Percentiles rank a stretch among this genome's conserved stretches.
These are phyloP conservation scores for Troglohyphantes excavatus DNA, from an alignment of 2,888 invertebrate genomes.

Conservation along the genomic window DNA sequence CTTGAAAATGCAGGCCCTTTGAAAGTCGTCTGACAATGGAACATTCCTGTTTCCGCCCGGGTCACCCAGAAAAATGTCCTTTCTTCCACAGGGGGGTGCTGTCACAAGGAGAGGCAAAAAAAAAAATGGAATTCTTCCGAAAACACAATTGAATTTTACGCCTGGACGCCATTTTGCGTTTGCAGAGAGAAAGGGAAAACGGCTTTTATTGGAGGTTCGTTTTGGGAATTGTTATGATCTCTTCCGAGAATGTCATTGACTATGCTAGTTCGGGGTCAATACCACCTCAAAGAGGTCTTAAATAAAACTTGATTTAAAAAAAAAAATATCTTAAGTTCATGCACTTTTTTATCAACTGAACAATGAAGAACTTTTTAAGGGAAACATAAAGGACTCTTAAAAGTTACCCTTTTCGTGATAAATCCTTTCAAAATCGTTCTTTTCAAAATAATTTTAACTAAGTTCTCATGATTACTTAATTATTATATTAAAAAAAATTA, in stretches of 20 bases:
- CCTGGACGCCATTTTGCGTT: conserved; percentile 27
- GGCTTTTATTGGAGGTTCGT: conserved; percentile 1
- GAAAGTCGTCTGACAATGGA: conserved; percentile 12
- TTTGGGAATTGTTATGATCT: conserved; percentile 8
- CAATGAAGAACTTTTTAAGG: too few relatives aligned
- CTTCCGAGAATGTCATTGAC: conserved; percentile 33
- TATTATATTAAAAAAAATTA: too few relatives aligned
- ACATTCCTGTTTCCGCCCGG: conserved; percentile 23
- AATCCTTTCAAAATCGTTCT: too few relatives aligned
- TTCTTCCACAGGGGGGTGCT: neutral
- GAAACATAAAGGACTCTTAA: too few relatives aligned
- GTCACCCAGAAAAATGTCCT: conserved; percentile 43
- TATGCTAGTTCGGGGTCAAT: conserved; percentile 19
- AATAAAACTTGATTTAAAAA: neutral
- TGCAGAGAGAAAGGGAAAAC: neutral
- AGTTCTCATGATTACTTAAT: too few relatives aligned
- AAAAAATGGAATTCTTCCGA: conserved; percentile 47
- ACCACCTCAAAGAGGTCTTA: neutral
- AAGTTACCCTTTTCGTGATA: too few relatives aligned
- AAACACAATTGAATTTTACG: conserved; percentile 56
- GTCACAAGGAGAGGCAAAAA: neutral
- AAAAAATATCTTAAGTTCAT: neutral
- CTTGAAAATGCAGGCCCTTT: neutral
- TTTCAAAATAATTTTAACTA: too few relatives aligned
- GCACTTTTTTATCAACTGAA: too few relatives aligned